phyloP scores from a whole-genome alignment of 37 sponge, comb jelly and placozoan species.

The Chondrilla cf. caribensis region DNA sequence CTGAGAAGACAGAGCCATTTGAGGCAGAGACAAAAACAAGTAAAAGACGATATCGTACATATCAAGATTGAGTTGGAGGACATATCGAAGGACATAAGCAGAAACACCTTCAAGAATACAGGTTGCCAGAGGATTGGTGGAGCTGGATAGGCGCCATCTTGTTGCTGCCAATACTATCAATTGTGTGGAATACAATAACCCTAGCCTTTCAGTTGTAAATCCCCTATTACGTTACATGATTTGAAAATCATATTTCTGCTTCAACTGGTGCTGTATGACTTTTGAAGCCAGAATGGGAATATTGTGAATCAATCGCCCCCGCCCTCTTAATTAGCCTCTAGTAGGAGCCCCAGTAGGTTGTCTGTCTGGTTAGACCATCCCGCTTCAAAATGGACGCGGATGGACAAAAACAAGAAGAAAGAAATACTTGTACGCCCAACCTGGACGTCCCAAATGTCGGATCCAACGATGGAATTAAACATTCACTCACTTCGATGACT shows the following conservation, averaged over 20 bases:
- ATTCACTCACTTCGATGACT: neutral
- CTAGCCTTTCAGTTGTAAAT: no score
- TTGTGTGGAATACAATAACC: no score
- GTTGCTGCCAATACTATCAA: no score
- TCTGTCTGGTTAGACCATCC: no score
- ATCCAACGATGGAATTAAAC: no score
- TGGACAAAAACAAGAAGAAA: neutral
- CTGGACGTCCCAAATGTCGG: neutral
- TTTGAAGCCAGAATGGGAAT: no score
- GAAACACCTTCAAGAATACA: conserved; percentile 33
- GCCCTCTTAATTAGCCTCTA: no score
- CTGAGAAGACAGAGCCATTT: neutral
- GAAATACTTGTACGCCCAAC: neutral
- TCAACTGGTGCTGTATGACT: no score
- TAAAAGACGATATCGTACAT: conserved; percentile 37
- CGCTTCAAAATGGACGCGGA: conserved; percentile 1
- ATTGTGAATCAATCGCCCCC: no score
- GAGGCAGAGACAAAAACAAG: conserved; percentile 25
- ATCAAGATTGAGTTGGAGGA: conserved; percentile 39
- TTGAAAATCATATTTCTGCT: no score
- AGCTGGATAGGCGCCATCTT: conserved; percentile 6
- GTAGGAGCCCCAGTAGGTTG: no score
- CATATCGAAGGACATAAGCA: conserved; percentile 9
- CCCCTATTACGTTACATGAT: no score
- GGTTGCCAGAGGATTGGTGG: conserved; percentile 27